Base-by-base conservation (phyloP, 2,888 invertebrate species). In the Lasioglossum leucozonium region DNA sequence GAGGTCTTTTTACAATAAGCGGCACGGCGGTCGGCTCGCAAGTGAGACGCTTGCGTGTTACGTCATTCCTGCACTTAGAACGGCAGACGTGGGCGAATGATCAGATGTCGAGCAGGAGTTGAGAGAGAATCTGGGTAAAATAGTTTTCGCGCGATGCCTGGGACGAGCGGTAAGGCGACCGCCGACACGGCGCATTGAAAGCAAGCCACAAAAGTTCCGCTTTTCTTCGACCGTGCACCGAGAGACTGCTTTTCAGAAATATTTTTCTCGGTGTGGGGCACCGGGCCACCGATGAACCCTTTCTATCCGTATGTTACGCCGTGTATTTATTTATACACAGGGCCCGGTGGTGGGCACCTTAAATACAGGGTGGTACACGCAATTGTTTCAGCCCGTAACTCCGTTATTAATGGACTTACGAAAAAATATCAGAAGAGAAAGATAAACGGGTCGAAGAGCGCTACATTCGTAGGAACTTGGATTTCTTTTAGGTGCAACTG, bases 121-220 rank as follows among this genome's bases (percentile, higher is more conserved):
- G 84, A 76, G 71, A 76, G 78, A 78, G 78, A 78, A 84, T 77
- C 65, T 67, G 62, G 77, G 73, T 87, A 85, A 88, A 87, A 88
- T 85, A 79, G 83, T 88, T 85, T 79, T 78, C 85, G 51, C 83
- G 77, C 81, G 84, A 88, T 74, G 79, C 72, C 78, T 80, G 77
- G 72, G 80, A 81, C 79, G 79, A 51, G 67, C 71, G 81, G 67
- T 73, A 82, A 81, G 72, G 69, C 78, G 74, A 71, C 79, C 77
- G 26, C 72, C 79, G 26, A 86, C 67, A 81, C 62, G 86, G 86
- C 74, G 78, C 69, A 86, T 79, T 82, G 77, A 81, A 87, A 86
- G 55, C 69, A 77, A 84, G 72, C 77, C 78, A 73, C 84, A 42
- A 83, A 87, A 81, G 82, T 88, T 79, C 67, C 42, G 76, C 71